These are phyloP conservation scores for Podocnemis expansa DNA, from an alignment of 2,113 vertebrate species.

Conservation along the genomic window DNA sequence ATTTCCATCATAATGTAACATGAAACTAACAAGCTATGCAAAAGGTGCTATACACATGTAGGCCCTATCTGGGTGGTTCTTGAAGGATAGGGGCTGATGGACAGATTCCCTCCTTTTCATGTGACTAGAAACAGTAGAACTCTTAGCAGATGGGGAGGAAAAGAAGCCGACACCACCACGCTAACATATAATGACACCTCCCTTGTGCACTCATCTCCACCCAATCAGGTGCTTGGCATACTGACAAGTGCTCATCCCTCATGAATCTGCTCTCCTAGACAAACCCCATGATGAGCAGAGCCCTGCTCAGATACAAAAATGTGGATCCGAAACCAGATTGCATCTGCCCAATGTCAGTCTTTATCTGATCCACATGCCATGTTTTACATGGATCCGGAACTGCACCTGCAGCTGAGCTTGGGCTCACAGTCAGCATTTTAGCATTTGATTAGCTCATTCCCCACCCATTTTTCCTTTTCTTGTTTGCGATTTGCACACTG, in stretches of 20 bases:
- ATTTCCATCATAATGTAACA: conserved; percentile 62
- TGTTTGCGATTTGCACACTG: too few relatives aligned
- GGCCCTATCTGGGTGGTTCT: conserved; percentile 29
- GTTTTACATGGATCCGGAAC: too few relatives aligned
- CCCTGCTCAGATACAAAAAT: too few relatives aligned
- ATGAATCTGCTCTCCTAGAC: neutral
- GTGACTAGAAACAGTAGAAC: neutral
- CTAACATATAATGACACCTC: neutral
- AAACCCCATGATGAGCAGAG: neutral
- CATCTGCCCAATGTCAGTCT: too few relatives aligned
- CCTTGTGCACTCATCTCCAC: neutral
- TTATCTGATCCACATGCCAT: too few relatives aligned
- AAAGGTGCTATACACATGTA: conserved; percentile 21
- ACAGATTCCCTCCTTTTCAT: neutral
- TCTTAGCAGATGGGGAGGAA: neutral
- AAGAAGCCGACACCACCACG: neutral
- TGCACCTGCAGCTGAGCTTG: too few relatives aligned
- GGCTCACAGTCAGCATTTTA: too few relatives aligned
- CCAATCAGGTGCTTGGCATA: neutral
- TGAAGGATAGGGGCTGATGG: conserved; percentile 31
- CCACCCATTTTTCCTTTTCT: too few relatives aligned
- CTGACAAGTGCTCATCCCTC: neutral
- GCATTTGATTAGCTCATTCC: too few relatives aligned
- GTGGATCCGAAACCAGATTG: too few relatives aligned
- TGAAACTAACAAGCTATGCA: conserved; percentile 44